Evolutionary conservation across 30 jellyfish, hydroid and myxozoan genomes (phyloP), one percentile per base, ranked within the genome.

Genomic region (Aurelia aurita complex sp. Pacific): DNA sequence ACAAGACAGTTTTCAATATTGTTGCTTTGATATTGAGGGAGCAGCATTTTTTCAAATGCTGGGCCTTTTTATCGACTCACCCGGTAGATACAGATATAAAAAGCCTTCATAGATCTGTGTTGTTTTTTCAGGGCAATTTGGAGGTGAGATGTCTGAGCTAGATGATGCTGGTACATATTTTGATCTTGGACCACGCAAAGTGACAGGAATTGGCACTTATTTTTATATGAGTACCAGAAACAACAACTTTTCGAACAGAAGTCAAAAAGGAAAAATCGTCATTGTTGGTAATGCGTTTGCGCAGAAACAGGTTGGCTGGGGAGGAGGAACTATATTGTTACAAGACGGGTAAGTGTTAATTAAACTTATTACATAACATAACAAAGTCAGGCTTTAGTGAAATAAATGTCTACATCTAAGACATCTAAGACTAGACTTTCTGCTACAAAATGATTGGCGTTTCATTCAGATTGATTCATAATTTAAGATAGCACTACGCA

Each of bases 121-220:
- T 66, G 16, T 17, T 18, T 1, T 76, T 82, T 70, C 33, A 90
- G 97, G 97, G 64, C 95, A 84, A 43, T 72, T 67, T 64, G 91
- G 97, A 38, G 98, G 98, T 11, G 97, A 93, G 69, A 38, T 87
- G 83, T 93, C 98, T 5, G 98, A 93, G 57, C 80, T 93, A 53
- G 98, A 93, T 64, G 98, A 93, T 57, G 98, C 98, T 40, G 98
- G 98, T 5, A 88, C 97, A 53, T 93, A 93, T 69, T 93, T 93
- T 64, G 98, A 93, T 64, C 87, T 93, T 33, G 96, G 97, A 7
- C 96, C 97, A 29, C 97, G 98, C 46, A 88, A 88, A 76, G 80
- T 88, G 35, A 93, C 98, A 14, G 96, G 90, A n/a, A 67, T 67
- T 34, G 98, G 98, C 34, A 83, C 95, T 5, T 93, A 54, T 73